Evolutionary conservation across 2,113 vertebrate species (phyloP).

Genomic region (Callionymus lyra): DNA sequence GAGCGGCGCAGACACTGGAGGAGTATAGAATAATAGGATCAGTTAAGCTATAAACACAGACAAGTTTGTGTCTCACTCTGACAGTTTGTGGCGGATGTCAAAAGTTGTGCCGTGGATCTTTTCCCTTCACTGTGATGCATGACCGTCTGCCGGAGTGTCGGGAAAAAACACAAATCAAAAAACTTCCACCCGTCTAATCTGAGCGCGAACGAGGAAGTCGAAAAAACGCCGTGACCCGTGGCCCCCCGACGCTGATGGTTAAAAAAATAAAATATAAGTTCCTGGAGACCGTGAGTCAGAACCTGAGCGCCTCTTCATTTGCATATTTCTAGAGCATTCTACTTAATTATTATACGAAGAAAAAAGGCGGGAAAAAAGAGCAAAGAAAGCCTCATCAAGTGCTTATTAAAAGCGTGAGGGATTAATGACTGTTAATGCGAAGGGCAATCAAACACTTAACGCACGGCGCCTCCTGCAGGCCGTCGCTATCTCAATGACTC

Average conservation of each 20-base stretch:
- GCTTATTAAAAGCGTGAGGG: constrained; percentile 97
- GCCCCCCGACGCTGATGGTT: constrained; percentile 72
- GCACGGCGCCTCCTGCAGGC: constrained; percentile 93
- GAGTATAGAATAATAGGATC: constrained; percentile 65
- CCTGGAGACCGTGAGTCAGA: constrained; percentile 94
- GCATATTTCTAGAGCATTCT: constrained; percentile 98
- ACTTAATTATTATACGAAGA: constrained; percentile 91
- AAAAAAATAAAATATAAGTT: constrained; percentile 84
- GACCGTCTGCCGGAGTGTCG: constrained; percentile 1
- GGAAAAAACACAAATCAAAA: constrained; percentile 23
- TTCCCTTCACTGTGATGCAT: constrained; percentile 14
- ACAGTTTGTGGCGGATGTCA: constrained; percentile 57
- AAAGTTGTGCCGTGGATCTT: constrained; percentile 56
- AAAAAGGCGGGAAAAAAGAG: constrained; percentile 59
- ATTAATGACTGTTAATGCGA: constrained; percentile 99
- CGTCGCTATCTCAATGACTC: constrained; percentile 98
- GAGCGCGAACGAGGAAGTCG: constrained; percentile 17
- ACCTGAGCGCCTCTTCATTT: constrained; percentile 88
- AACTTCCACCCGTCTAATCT: constrained; percentile 4
- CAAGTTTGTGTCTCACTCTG: constrained; percentile 58
- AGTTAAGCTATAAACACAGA: constrained; percentile 66
- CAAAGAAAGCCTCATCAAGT: constrained; percentile 90
- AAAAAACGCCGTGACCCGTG: constrained; percentile 38
- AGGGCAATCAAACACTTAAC: constrained; percentile 99
- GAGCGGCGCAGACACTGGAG: constrained; percentile 53